Evolutionary conservation across 2,113 vertebrate genomes (phyloP).

Genomic region (Ciconia maguari): DNA sequence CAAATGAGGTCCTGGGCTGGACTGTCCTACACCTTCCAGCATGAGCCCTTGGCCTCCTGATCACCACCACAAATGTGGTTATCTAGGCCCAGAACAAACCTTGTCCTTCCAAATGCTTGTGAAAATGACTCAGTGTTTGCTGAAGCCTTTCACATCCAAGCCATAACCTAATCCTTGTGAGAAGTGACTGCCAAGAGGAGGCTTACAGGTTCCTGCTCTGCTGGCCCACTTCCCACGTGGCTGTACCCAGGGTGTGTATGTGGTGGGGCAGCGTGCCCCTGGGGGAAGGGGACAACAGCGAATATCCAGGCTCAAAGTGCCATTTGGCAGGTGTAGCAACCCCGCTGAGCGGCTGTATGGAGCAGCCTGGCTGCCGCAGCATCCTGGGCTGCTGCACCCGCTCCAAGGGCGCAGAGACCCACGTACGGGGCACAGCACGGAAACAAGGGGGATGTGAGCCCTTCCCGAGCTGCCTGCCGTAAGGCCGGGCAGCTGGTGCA

Average conservation of each 20-base stretch:
- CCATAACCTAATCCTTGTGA: not conserved
- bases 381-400: not conserved
- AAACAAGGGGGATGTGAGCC: not conserved
- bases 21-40: not conserved
- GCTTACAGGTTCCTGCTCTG: not conserved
- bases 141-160: not conserved
- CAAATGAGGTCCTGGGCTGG: not conserved
- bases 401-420: not conserved
- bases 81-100: not conserved
- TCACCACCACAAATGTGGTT: not conserved
- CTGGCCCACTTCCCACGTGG: not conserved
- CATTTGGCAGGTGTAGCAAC: not conserved
- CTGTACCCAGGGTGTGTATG: not conserved
- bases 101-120: not conserved
- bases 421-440: rapidly evolving
- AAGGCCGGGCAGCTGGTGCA: not conserved
- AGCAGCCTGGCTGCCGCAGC: not conserved
- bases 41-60: not conserved
- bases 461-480: not conserved
- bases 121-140: slow-evolving; percentile 18
- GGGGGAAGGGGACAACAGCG: not conserved
- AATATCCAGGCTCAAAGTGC: not conserved
- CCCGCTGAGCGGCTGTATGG: rapidly evolving
- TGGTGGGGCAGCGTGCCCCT: not conserved
- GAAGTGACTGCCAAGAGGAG: not conserved